Evolutionary conservation across 2,797 vertebrate genomes (phyloP).

Genomic region (Sebastes elongatus): DNA sequence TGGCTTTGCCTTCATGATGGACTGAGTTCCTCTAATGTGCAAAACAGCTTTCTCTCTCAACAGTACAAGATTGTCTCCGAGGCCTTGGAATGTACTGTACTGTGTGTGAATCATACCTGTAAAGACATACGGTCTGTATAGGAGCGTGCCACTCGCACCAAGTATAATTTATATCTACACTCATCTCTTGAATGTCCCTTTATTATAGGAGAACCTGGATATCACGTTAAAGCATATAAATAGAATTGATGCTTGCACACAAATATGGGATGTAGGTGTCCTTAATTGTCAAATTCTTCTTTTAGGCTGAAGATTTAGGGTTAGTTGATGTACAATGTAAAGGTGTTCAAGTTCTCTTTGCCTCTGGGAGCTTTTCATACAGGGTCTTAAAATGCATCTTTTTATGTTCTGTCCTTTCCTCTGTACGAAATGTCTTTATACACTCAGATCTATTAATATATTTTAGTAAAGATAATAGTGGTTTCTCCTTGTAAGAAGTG

Average conservation of each 20-base stretch:
- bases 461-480: constrained; percentile 83
- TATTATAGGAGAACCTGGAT: constrained; percentile 32
- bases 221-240: constrained; percentile 7
- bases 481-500: constrained; percentile 74
- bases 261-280: constrained; percentile 44
- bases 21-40: constrained; percentile 29
- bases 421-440: constrained; percentile 79
- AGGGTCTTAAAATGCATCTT: constrained; percentile 71
- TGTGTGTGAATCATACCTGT: constrained; percentile 31
- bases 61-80: constrained; percentile 51
- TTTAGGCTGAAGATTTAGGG: constrained; percentile 46
- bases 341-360: constrained; percentile 50
- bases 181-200: constrained; percentile 56
- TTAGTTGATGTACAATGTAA: constrained; percentile 37
- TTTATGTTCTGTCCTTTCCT: constrained; percentile 69
- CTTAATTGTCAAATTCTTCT: constrained; percentile 44
- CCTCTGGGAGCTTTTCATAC: constrained; percentile 68
- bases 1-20: constrained; percentile 52
- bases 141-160: constrained; percentile 19
- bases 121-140: constrained; percentile 41
- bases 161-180: constrained; percentile 43
- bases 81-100: constrained; percentile 66
- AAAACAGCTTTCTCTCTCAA: constrained; percentile 41
- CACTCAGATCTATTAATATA: constrained; percentile 83
- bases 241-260: constrained; percentile 29